phyloP scores from a whole-genome alignment of 2,113 vertebrate species.

The Sus scrofa region T2T-Sscrofa CM000821.6:43100501-43101000 shows the following conservation, averaged over 20 bases:
- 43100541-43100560: background rate
- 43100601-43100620: background rate
- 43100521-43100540: background rate
- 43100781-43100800: background rate
- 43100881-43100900: background rate
- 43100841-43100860: background rate
- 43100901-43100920: too few species aligned
- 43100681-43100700: background rate
- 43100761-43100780: background rate
- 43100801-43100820: background rate
- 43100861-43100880: background rate
- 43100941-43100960: too few species aligned
- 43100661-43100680: background rate
- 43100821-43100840: background rate
- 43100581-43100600: background rate
- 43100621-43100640: background rate
- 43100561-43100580: background rate
- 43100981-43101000: too few species aligned
- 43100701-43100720: too few species aligned
- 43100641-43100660: background rate
- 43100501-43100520: background rate
- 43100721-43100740: background rate
- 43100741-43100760: background rate
- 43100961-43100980: too few species aligned
- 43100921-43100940: background rate